Evolutionary conservation across 1,140 invertebrate genomes (phyloP).

Genomic region (Pachypeltis micranthus): DNA sequence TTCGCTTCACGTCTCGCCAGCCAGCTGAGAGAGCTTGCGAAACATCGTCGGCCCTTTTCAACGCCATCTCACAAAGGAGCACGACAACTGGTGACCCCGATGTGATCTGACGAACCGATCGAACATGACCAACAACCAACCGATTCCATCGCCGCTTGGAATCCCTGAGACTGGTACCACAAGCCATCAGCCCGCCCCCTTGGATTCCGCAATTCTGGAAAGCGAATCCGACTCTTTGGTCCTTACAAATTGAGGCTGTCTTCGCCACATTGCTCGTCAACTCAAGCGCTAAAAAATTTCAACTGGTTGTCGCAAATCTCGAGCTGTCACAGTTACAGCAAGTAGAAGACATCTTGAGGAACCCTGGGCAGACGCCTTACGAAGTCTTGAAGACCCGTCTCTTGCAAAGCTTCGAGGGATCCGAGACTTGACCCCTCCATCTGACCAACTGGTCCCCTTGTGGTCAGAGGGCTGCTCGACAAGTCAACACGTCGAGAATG

Average conservation of each 20-base stretch:
- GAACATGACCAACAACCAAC: too few relatives aligned
- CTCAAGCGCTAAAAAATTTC: constrained; percentile 22
- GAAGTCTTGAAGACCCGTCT: constrained; percentile 13
- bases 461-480: constrained; percentile 31
- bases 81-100: too few relatives aligned
- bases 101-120: too few relatives aligned
- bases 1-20: too few relatives aligned
- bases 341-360: constrained; percentile 9
- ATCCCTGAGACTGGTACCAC: too few relatives aligned
- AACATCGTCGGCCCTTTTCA: too few relatives aligned
- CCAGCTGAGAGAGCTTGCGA: too few relatives aligned
- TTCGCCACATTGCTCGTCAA: constrained; percentile 22
- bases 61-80: too few relatives aligned
- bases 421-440: constrained; percentile 5
- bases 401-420: not conserved
- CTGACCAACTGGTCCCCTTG: constrained; percentile 25
- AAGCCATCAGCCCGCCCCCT: too few relatives aligned
- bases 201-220: constrained; percentile 29
- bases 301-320: constrained; percentile 18
- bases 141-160: too few relatives aligned
- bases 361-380: constrained; percentile 7
- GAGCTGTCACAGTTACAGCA: constrained; percentile 3
- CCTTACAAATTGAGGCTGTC: constrained; percentile 25
- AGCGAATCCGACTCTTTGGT: constrained; percentile 28
- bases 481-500: constrained; percentile 29